Conservation (phyloP, 2,797 vertebrate genomes). For the Gila robusta region DNA sequence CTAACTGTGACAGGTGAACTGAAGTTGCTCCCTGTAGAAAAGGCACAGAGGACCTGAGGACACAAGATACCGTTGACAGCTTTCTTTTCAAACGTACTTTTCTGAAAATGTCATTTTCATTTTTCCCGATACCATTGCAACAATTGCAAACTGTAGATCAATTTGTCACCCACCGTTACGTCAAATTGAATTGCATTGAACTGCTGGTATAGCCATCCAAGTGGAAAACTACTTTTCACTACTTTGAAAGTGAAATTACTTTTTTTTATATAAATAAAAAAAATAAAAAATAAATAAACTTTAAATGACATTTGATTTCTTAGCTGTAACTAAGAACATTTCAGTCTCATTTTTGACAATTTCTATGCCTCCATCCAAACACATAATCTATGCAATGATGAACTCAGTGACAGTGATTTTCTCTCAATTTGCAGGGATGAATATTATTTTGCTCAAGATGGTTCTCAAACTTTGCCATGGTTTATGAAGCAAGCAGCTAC, state of each 20-base stretch:
- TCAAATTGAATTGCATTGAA: conserved; percentile 6
- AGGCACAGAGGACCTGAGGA: conserved; percentile 44
- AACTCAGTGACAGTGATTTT: conserved; percentile 12
- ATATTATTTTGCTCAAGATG: conserved; percentile 41
- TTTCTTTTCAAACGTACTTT: conserved; percentile 32
- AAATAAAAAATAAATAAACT: not conserved
- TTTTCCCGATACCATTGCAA: not conserved
- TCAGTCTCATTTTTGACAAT: conserved; percentile 2
- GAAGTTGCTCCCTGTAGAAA: conserved; percentile 52
- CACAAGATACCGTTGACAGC: conserved; percentile 33
- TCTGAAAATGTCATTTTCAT: conserved; percentile 23
- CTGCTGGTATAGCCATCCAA: not conserved
- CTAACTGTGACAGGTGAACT: conserved; percentile 58
- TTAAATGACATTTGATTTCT: not conserved
- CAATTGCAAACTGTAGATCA: conserved; percentile 4
- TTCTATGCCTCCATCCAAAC: not conserved
- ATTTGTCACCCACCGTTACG: not conserved
- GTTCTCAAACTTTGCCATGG: conserved; percentile 27
- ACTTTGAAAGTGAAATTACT: not conserved
- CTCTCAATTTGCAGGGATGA: conserved; percentile 17
- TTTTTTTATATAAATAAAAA: not conserved
- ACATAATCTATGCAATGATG: conserved; percentile 19
- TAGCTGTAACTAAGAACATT: not conserved
- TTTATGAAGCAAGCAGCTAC: conserved; percentile 25
- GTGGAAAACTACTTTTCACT: conserved; percentile 7